Conservation (phyloP, 2,888 invertebrate species). For the Phymatocera aterrima region DNA sequence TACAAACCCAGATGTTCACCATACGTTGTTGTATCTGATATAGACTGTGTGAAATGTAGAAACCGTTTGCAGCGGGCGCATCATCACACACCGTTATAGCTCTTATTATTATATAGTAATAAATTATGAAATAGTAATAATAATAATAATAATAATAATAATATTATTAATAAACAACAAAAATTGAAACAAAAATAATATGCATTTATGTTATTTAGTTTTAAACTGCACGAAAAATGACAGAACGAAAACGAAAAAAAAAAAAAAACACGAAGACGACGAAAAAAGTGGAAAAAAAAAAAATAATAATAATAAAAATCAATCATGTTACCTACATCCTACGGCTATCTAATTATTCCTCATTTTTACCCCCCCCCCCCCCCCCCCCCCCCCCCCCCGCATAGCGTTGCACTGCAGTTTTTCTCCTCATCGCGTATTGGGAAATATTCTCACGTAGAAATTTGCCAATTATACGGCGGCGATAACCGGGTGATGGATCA, state of each 20-base stretch:
- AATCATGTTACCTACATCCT: conserved; percentile 69
- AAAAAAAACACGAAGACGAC: not conserved
- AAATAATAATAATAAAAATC: conserved; percentile 70
- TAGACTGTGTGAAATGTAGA: conserved; percentile 51
- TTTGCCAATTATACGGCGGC: no score
- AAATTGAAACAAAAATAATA: conserved; percentile 66
- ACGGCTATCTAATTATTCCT: not conserved
- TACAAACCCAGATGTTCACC: no score
- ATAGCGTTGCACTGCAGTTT: no score
- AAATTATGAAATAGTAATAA: conserved; percentile 48
- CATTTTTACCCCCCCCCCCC: not conserved
- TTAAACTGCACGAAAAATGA: conserved; percentile 38
- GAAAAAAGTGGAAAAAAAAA: conserved; percentile 47
- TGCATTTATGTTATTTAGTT: conserved; percentile 74
- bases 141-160: conserved; percentile 57
- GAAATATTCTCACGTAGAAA: no score
- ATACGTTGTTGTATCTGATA: no score
- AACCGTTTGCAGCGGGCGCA: conserved; percentile 61
- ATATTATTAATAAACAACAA: conserved; percentile 66
- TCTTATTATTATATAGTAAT: conserved; percentile 68
- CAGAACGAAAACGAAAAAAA: not conserved
- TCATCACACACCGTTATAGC: conserved; percentile 70
- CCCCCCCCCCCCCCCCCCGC: no score
- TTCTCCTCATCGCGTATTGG: no score
- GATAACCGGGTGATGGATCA: no score